phyloP scores from a whole-genome alignment of 2,888 invertebrate species.

The Celastrina argiolus region DNA sequence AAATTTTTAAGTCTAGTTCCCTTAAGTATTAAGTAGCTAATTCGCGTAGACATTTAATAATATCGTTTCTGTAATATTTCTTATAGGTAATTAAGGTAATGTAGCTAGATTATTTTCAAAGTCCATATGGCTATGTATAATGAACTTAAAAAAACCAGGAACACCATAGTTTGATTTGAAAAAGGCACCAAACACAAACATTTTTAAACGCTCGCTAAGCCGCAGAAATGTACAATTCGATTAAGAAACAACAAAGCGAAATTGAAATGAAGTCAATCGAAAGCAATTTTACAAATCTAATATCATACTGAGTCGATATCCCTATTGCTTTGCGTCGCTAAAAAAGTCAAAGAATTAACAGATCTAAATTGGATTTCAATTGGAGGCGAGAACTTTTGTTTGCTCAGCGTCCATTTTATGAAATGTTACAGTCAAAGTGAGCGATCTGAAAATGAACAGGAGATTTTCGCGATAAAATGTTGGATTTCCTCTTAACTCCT shows the following conservation, averaged over 20 bases:
- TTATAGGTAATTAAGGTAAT: no score
- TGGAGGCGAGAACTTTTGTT: conserved; percentile 31
- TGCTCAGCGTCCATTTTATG: conserved; percentile 20
- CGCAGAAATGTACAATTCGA: conserved; percentile 15
- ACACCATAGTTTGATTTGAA: background rate
- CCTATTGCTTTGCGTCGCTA: conserved; percentile 32
- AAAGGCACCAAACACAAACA: background rate
- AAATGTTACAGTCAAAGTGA: conserved; percentile 9
- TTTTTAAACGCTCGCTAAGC: background rate
- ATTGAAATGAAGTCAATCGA: conserved; percentile 29
- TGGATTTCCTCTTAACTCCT: background rate
- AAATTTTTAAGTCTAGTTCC: no score
- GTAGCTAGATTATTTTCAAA: no score
- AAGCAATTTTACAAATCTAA: conserved; percentile 32
- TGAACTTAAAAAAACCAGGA: background rate
- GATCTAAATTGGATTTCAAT: conserved; percentile 34
- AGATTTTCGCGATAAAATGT: background rate
- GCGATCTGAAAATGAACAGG: background rate
- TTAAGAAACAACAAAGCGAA: conserved; percentile 30
- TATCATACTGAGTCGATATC: conserved; percentile 33
- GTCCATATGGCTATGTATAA: no score
- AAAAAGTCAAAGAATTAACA: conserved; percentile 33
- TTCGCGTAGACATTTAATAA: no score
- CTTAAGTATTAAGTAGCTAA: no score
- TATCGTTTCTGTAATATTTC: no score